Percentiles rank a stretch among this genome's conserved stretches.
Conservation (phyloP, 2,113 vertebrate genomes). For the Saccopteryx leptura region DNA sequence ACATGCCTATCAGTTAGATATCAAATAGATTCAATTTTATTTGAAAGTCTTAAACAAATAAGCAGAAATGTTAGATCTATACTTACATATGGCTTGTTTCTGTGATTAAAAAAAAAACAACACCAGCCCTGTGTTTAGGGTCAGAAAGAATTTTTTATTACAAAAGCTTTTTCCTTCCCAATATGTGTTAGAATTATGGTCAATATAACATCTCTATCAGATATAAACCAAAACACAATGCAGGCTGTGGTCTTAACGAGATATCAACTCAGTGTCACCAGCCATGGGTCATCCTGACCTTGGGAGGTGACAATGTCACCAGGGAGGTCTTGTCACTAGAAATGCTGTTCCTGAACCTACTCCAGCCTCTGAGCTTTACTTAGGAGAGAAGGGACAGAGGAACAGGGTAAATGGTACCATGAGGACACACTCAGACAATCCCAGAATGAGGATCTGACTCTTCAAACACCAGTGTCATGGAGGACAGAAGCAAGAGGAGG, state of each 20-base stretch:
- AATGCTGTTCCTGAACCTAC: not conserved
- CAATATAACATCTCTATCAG: not conserved
- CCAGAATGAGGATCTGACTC: not conserved
- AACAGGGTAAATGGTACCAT: not conserved
- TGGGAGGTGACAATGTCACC: not conserved
- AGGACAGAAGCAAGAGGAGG: not conserved
- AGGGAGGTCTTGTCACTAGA: not conserved
- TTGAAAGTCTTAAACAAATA: conserved; percentile 21
- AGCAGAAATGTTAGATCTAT: not conserved
- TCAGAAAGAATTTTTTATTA: not conserved
- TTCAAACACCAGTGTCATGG: not conserved
- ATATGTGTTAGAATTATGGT: not conserved
- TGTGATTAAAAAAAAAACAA: not conserved
- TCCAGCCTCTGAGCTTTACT: not conserved
- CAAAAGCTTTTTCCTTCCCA: not conserved
- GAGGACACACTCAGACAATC: not conserved
- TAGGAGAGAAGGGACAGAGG: not conserved
- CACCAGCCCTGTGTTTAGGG: not conserved
- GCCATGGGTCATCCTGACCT: not conserved
- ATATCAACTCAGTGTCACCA: not conserved
- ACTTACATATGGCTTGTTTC: not conserved
- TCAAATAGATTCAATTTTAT: not conserved
- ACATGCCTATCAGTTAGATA: not conserved
- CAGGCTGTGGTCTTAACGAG: not conserved
- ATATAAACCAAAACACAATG: not conserved